Base-by-base conservation (phyloP, 2,888 invertebrate species). In the Idaea straminata region DNA sequence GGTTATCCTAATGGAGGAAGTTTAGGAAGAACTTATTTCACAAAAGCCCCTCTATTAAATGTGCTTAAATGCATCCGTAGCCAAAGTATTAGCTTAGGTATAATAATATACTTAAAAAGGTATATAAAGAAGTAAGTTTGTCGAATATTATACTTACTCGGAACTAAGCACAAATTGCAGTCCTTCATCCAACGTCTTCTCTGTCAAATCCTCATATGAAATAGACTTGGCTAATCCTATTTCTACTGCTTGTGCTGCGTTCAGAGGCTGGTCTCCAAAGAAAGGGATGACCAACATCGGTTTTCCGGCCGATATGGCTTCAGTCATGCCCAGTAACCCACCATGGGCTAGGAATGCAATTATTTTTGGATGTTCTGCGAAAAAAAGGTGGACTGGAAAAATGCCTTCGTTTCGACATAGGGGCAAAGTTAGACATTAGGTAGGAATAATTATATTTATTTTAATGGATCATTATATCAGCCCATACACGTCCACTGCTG, bases 251-350 rank as follows among this genome's bases (percentile, higher is more conserved):
- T 93, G 90, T 3, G 88, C 91, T 0, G 93, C 94, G 74, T 95
- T 95, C 58, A 88, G 81, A 13, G 91, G 91, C 82, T 95, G 95
- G 82, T 95, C 95, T 16, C 94, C 95, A 75, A 93, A 95, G 85
- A 95, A 94, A 0, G 95, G 95, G 70, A 95, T 91, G 58, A 94
- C 90, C 63, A 95, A 77, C 84, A 94, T 93, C 5, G 95, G 95
- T 64, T 94, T 95, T 1, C 94, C 95, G 0, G 93, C 93, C 7
- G 94, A 91, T 15, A 95, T 91, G 0, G 94, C 94, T 72, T 95
- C 95, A 0, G 94, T 94, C 82, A 94, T 93, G 57, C 95, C 95
- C 38, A 95, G 84, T 3, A 95, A 87, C 3, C 95, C 95, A 0
- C 94, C 95, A 75, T 95, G 95, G 0, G 93, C 92, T 59, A 95